Conservation (phyloP, 2,888 invertebrate species). For the Aphodius sticticus region DNA sequence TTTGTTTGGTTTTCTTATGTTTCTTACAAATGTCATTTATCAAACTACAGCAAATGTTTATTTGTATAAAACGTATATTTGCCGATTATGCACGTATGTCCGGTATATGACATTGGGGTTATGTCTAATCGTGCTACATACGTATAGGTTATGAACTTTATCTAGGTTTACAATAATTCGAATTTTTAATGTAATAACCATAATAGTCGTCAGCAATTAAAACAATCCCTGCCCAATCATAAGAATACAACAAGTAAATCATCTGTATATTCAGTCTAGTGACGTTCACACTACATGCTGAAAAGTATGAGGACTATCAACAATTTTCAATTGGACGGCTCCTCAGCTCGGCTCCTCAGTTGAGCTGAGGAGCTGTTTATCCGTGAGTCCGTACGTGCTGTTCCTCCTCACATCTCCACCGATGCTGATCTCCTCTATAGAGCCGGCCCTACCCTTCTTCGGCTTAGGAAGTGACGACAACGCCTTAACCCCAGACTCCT, state of each 20-base stretch:
- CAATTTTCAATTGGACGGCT: neutral
- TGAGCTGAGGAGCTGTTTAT: constrained; percentile 21
- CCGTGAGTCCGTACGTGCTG: constrained; percentile 34
- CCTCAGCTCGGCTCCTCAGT: neutral
- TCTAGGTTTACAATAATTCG: too few species aligned
- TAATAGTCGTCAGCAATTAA: too few species aligned
- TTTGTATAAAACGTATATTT: too few species aligned
- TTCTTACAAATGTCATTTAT: too few species aligned
- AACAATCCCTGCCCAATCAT: neutral
- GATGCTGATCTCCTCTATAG: constrained; percentile 35
- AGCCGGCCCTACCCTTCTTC: constrained; percentile 32
- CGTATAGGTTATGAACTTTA: too few species aligned
- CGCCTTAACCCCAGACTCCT: constrained; percentile 30
- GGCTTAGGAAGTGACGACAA: constrained; percentile 17
- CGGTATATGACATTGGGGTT: too few species aligned
- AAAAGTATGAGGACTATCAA: neutral
- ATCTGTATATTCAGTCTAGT: neutral
- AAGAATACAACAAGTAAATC: neutral
- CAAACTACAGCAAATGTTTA: too few species aligned
- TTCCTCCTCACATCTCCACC: constrained; percentile 29
- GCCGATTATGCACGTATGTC: too few species aligned
- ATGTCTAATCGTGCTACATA: too few species aligned
- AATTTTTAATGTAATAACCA: too few species aligned
- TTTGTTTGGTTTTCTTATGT: too few species aligned
- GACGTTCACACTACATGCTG: neutral